These are phyloP conservation scores for Acanthornis magna DNA, from an alignment of 2,797 vertebrate genomes.

Conservation along the genomic window DNA sequence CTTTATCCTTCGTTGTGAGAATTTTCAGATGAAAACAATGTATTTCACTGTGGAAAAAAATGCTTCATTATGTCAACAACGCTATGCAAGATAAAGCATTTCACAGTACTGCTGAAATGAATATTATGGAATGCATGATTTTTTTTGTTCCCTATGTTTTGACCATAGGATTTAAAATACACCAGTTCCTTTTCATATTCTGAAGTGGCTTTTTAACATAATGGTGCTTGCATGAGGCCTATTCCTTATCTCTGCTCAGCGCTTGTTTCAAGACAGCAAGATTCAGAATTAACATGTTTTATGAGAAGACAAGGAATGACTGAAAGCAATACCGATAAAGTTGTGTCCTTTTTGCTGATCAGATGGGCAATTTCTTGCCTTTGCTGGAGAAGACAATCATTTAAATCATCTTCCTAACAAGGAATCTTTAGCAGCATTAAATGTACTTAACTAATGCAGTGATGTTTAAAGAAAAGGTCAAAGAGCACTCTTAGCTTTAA, in stretches of 20 bases:
- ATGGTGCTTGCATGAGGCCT: not conserved
- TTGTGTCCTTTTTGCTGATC: not conserved
- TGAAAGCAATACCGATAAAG: not conserved
- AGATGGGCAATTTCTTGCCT: not conserved
- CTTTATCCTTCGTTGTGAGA: not conserved
- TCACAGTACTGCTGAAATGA: not conserved
- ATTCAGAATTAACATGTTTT: conserved; percentile 1
- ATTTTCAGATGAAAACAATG: conserved; percentile 1
- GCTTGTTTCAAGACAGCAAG: conserved; percentile 20
- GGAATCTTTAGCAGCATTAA: not conserved
- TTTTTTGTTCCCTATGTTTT: not conserved
- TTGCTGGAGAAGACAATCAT: not conserved
- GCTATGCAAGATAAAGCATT: not conserved
- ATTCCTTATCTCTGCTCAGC: not conserved
- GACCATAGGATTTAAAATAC: not conserved
- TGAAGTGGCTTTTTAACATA: not conserved
- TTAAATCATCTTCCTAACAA: not conserved
- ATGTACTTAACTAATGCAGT: not conserved
- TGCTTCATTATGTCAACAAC: not conserved
- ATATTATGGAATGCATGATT: not conserved
- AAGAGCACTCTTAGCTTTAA: not conserved
- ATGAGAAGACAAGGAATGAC: not conserved
- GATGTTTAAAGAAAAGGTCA: not conserved
- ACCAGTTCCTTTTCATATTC: not conserved
- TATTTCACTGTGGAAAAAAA: not conserved